Conservation (phyloP, 2,797 vertebrate species). For the Megaceryle alcyon region DNA sequence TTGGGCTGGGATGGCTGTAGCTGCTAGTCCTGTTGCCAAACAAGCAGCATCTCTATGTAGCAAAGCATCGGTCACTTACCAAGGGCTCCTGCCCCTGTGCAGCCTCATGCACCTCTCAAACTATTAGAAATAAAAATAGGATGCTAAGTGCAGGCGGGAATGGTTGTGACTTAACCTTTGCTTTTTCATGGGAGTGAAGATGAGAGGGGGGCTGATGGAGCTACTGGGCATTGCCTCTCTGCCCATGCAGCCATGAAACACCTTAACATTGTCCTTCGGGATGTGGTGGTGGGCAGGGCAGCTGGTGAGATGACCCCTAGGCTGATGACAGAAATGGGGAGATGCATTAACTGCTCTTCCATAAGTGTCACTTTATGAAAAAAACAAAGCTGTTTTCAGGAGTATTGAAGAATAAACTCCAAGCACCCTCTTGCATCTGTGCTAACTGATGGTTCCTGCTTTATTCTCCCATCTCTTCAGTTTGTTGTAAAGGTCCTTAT, state of each 20-base stretch:
- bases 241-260: rapidly evolving
- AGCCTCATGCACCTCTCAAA: background rate
- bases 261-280: background rate
- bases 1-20: background rate
- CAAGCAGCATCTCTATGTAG: background rate
- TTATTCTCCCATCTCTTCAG: background rate
- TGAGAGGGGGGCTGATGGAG: background rate
- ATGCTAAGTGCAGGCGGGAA: background rate
- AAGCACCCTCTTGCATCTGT: background rate
- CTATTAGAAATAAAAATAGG: background rate
- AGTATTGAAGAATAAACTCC: background rate
- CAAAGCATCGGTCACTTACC: background rate
- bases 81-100: background rate
- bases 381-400: background rate
- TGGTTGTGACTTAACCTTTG: background rate
- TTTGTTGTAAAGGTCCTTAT: background rate
- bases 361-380: background rate
- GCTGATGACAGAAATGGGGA: background rate
- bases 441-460: background rate
- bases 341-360: background rate
- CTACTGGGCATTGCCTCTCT: rapidly evolving
- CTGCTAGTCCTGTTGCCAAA: background rate
- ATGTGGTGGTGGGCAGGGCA: background rate
- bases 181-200: background rate
- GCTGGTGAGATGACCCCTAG: background rate